phyloP scores from a whole-genome alignment of 2,113 vertebrate species.

The Nematolebias whitei region DNA sequence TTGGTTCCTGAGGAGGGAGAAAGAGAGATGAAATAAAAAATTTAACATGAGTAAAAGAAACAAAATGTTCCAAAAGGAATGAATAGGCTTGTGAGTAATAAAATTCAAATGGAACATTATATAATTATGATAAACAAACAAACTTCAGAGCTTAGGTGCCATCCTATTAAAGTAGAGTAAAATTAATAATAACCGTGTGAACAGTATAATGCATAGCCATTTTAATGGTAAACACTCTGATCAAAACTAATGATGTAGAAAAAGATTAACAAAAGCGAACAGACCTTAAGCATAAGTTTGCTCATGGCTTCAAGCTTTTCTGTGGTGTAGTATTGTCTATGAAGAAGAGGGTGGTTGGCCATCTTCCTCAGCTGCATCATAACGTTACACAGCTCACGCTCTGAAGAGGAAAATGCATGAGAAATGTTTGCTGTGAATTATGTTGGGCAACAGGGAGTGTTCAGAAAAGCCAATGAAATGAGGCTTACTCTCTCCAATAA shows the following conservation, averaged over 20 bases:
- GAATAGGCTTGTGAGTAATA: background rate
- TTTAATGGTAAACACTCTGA: background rate
- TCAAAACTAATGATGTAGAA: rapidly evolving
- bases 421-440: background rate
- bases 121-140: background rate
- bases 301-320: constrained; percentile 92
- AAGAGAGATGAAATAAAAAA: background rate
- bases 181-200: too few species aligned
- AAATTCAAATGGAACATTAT: background rate
- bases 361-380: constrained; percentile 99
- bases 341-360: constrained; percentile 96
- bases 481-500: constrained; percentile 75
- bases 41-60: background rate
- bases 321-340: constrained; percentile 91
- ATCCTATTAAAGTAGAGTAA: background rate
- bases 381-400: constrained; percentile 88
- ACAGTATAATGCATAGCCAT: background rate
- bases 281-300: constrained; percentile 92
- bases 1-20: constrained; percentile 84
- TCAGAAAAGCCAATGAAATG: background rate
- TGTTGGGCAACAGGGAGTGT: background rate
- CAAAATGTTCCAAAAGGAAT: background rate
- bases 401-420: constrained; percentile 64
- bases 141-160: background rate
- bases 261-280: too few species aligned